Conservation (phyloP, 2,888 invertebrate genomes). For the Argyresthia albistria region DNA sequence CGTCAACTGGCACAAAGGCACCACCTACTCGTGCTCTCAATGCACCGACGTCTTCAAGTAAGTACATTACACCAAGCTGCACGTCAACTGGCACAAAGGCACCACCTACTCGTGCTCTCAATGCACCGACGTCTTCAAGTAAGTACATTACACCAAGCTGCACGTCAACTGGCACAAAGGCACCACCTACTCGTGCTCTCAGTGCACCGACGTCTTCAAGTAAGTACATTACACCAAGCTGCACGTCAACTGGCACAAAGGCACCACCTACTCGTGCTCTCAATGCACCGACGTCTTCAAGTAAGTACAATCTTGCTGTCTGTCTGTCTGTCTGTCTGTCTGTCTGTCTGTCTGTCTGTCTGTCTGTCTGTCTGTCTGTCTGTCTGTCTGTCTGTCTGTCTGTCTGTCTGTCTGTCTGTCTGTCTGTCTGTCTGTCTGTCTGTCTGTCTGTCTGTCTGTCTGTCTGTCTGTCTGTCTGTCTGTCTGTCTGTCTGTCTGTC, state of each 20-base stretch:
- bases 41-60: background rate
- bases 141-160: too few species aligned
- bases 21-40: background rate
- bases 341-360: too few species aligned
- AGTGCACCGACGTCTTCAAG: background rate
- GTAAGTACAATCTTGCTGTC: too few species aligned
- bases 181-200: background rate
- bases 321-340: too few species aligned
- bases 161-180: conserved; percentile 1
- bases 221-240: background rate
- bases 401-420: too few species aligned
- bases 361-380: too few species aligned
- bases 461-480: too few species aligned
- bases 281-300: background rate
- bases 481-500: too few species aligned
- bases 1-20: background rate
- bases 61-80: background rate
- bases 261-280: background rate
- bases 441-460: too few species aligned
- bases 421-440: too few species aligned
- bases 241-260: background rate
- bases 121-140: background rate
- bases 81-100: background rate
- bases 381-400: too few species aligned
- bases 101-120: background rate